Evolutionary conservation across 2,797 vertebrate genomes (phyloP).

Genomic region (Gallinago nigripennis): DNA sequence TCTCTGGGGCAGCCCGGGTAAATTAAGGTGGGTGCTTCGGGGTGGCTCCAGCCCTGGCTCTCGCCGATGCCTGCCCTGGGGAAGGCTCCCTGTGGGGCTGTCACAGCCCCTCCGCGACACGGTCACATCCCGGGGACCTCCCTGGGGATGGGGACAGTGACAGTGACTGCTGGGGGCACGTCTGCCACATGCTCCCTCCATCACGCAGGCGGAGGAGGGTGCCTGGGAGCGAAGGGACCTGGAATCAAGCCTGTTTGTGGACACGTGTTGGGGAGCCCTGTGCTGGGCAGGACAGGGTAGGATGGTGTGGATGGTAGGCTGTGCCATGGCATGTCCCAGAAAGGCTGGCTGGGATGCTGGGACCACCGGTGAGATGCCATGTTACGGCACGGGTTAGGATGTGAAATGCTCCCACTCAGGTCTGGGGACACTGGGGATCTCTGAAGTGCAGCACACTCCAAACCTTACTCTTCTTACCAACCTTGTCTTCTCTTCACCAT

Average conservation of each 20-base stretch:
- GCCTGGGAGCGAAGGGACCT: constrained; percentile 75
- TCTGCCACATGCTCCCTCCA: background rate
- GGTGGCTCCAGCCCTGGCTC: background rate
- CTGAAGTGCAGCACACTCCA: background rate
- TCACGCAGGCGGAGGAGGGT: background rate
- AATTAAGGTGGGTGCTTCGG: background rate
- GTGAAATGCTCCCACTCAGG: background rate
- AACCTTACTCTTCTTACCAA: background rate
- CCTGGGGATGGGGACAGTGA: background rate
- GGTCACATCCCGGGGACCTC: background rate
- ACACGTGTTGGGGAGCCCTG: background rate
- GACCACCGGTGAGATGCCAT: accelerated
- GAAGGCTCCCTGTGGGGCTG: background rate
- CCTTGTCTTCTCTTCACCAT: background rate
- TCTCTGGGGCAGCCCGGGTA: background rate
- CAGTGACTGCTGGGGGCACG: background rate
- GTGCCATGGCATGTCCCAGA: background rate
- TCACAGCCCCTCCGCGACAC: background rate
- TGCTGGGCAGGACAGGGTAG: constrained; percentile 16
- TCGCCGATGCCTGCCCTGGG: accelerated
- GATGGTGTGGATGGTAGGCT: background rate
- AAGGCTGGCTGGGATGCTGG: background rate
- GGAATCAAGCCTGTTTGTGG: constrained; percentile 71
- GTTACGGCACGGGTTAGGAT: background rate
- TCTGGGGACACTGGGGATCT: background rate